Base-by-base conservation (phyloP, 2,888 invertebrate genomes). In the Phorcus lineatus region DNA sequence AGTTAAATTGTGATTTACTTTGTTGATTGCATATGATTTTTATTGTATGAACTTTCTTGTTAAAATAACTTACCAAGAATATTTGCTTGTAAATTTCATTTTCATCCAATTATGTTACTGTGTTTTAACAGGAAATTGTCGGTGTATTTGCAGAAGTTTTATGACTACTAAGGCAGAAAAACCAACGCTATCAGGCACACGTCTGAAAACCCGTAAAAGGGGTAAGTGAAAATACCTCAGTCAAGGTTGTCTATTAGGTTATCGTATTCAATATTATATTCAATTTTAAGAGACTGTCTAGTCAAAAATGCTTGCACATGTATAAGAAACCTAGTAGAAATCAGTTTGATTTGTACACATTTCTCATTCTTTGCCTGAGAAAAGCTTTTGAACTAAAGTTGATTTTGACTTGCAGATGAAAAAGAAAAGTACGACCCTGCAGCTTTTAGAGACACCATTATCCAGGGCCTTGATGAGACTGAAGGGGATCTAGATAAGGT, bases 121-220 rank as follows among this genome's bases (percentile, higher is more conserved):
- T 36, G 67, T 31, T 70, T 70, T n/a, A 62, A 62, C 62, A 62
- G 53, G 62, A 28, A 77, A 52, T 67, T 67, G 67, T 77, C 70
- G 31, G 40, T 82, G 47, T 80, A 0, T 94, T 94, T 80, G 40
- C 81, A 83, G 85, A 93, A 91, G 96, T 98, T 98, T 97, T 98
- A 98, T 98, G 98, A 98, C 97, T 98, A 98, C 97, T 98, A 98
- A 98, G 97, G 97, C 96, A 96, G 98, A 98, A 97, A 98, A 98
- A 97, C 98, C 98, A 96, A 97, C 98, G 96, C 95, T 98, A 96
- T 98, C 98, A 96, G 98, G 98, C 97, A 98, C 98, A 96, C 98
- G 98, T 96, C 98, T 98, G 96, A 98, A 98, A 97, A 98, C 98
- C 97, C 97, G 98, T 96, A 98, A 98, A 97, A 98, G 98, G 98